phyloP scores from a whole-genome alignment of 2,797 vertebrate genomes.

The Loriculus beryllinus region DNA sequence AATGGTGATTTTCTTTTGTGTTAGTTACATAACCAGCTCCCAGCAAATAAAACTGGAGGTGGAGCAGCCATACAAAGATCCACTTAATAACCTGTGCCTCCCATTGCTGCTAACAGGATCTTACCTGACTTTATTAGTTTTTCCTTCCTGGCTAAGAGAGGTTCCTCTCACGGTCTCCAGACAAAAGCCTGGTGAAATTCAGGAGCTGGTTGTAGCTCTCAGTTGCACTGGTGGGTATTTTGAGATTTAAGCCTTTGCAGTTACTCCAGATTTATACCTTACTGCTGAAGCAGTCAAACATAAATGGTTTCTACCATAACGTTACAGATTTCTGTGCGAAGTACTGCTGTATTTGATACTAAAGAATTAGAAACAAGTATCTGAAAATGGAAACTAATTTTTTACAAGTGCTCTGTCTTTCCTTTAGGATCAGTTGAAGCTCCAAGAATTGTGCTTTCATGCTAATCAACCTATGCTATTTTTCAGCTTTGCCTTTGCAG shows the following conservation, averaged over 20 bases:
- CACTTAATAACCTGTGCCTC: not conserved
- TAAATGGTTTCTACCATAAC: not conserved
- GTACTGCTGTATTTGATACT: not conserved
- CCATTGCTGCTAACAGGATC: not conserved
- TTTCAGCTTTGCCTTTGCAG: not conserved
- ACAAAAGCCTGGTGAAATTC: not conserved
- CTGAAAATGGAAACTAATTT: not conserved
- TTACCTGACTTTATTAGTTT: not conserved
- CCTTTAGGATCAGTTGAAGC: not conserved
- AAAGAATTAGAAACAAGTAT: not conserved
- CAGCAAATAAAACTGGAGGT: not conserved
- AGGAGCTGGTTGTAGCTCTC: not conserved
- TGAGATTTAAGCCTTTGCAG: not conserved
- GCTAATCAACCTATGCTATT: not conserved
- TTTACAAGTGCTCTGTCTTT: not conserved
- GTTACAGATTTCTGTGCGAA: not conserved
- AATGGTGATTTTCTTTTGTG: conserved; percentile 3
- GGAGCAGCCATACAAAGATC: not conserved
- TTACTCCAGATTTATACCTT: not conserved
- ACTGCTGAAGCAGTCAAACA: not conserved
- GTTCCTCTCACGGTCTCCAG: not conserved
- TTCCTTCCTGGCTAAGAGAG: not conserved
- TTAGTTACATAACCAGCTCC: not conserved
- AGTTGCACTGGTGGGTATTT: not conserved
- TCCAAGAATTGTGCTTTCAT: not conserved